Evolutionary conservation across 2,888 invertebrate genomes (phyloP).

Genomic region (Apotomis capreana): DNA sequence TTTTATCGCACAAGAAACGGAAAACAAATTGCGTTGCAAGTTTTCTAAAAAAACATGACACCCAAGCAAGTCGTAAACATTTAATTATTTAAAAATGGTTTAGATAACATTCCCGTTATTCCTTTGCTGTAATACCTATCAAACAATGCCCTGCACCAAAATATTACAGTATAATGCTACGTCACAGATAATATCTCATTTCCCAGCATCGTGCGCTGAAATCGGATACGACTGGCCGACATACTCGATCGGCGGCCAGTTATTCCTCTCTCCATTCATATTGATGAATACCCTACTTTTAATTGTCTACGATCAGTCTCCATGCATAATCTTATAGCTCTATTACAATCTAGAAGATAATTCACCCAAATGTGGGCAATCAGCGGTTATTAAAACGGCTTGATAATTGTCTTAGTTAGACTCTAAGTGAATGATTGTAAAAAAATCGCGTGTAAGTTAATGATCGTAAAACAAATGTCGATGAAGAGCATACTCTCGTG

Average conservation of each 20-base stretch:
- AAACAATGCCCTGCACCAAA: background rate
- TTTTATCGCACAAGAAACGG: no score
- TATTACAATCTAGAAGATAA: background rate
- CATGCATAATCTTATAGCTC: conserved; percentile 39
- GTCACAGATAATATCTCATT: background rate
- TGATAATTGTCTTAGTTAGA: background rate
- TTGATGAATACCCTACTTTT: conserved; percentile 36
- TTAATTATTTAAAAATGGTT: no score
- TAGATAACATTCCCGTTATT: no score
- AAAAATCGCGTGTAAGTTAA: background rate
- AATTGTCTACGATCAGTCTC: conserved; percentile 8
- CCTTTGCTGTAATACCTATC: no score
- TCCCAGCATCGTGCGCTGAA: conserved; percentile 14
- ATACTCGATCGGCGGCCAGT: conserved; percentile 43
- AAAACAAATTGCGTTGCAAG: no score
- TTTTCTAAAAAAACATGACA: no score
- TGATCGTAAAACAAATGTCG: no score
- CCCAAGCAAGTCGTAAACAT: no score
- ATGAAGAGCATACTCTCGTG: background rate
- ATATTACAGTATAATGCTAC: background rate
- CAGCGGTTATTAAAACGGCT: background rate
- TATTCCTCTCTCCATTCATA: conserved; percentile 46
- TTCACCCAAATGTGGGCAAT: background rate
- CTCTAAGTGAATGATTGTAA: background rate
- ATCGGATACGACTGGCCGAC: conserved; percentile 32